These are phyloP conservation scores for Erethizon dorsatum DNA, from an alignment of 2,797 vertebrate genomes.

Conservation along the genomic window DNA sequence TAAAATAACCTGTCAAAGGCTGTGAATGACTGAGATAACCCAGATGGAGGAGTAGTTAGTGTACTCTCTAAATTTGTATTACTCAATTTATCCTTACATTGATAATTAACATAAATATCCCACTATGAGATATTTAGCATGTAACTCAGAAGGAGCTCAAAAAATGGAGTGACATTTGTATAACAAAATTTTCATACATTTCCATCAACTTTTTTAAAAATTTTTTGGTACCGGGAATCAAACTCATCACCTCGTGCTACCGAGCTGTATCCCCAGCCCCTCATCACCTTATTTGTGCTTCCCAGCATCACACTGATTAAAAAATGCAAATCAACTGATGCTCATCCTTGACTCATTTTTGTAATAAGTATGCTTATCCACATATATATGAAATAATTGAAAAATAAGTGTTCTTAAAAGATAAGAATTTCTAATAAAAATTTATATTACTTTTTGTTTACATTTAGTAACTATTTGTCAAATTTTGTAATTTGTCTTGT, in stretches of 20 bases:
- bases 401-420: conserved; percentile 2
- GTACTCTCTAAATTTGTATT: neutral
- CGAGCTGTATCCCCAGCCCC: too few species aligned
- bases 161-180: neutral
- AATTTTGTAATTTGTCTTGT: neutral
- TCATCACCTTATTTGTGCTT: conserved; percentile 29
- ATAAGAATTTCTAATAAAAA: neutral
- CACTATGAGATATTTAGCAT: neutral
- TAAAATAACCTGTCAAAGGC: neutral
- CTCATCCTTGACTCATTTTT: neutral
- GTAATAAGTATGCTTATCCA: neutral
- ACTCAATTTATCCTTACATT: neutral
- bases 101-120: neutral
- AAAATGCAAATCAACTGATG: neutral
- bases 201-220: too few species aligned
- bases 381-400: neutral
- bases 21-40: neutral
- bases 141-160: neutral
- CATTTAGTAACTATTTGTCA: neutral
- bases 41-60: neutral
- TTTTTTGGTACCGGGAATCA: too few species aligned
- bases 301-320: neutral
- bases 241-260: too few species aligned
- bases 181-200: conserved; percentile 15
- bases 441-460: neutral